Evolutionary conservation across 2,113 vertebrate species (phyloP).

Genomic region (Hipposideros armiger): DNA sequence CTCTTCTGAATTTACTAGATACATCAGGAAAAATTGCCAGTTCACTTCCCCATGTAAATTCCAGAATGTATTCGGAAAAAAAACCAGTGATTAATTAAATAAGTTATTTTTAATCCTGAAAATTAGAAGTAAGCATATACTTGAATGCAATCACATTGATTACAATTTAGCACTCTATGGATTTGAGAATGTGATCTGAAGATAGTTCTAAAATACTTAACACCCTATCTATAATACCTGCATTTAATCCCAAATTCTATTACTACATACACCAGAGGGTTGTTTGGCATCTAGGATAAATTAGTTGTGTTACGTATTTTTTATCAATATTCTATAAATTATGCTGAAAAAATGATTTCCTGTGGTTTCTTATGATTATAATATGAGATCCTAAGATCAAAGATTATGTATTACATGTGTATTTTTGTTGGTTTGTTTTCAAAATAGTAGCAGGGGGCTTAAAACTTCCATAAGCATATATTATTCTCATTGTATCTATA

Average conservation of each 20-base stretch:
- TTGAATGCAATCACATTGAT: background rate
- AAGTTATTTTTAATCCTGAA: background rate
- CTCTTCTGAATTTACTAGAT: background rate
- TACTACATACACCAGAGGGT: background rate
- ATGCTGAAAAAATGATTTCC: background rate
- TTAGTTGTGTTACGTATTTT: background rate
- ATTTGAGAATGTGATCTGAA: background rate
- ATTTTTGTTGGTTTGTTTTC: constrained; percentile 21
- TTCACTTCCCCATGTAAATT: background rate
- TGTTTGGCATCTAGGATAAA: background rate
- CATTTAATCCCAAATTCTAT: background rate
- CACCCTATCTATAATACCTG: background rate
- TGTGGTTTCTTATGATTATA: background rate
- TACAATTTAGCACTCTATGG: background rate
- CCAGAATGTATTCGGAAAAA: background rate
- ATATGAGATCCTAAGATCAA: background rate
- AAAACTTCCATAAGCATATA: background rate
- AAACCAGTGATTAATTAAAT: background rate
- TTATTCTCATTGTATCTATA: background rate
- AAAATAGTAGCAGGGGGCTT: rapidly evolving
- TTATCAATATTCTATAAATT: background rate
- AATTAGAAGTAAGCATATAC: background rate
- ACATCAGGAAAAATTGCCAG: background rate
- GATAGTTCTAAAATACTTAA: background rate
- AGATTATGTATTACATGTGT: background rate